Conservation (phyloP, 2,797 vertebrate species). For the Anguilla obscura region DNA sequence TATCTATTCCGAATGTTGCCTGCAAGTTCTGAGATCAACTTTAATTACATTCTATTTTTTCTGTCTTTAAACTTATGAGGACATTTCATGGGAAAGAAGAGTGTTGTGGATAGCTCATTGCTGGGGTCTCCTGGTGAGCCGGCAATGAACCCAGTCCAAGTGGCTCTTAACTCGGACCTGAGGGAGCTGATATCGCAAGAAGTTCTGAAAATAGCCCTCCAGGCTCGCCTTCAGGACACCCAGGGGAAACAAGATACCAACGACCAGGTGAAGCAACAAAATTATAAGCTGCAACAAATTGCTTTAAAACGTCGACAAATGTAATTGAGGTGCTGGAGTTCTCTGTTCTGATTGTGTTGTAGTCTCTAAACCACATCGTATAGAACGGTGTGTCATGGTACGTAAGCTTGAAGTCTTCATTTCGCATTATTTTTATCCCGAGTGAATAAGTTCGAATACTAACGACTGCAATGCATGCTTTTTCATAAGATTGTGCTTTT, state of each 20-base stretch:
- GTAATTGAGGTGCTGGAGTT: too few species aligned
- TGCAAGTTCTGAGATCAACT: neutral
- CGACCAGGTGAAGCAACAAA: constrained; percentile 59
- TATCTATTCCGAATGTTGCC: neutral
- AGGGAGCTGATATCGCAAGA: constrained; percentile 66
- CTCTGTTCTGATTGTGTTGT: neutral
- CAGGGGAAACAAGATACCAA: constrained; percentile 34
- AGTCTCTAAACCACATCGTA: neutral
- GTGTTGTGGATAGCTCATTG: constrained; percentile 60
- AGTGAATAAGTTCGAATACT: neutral
- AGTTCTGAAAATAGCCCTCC: constrained; percentile 67
- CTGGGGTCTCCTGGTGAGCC: constrained; percentile 57
- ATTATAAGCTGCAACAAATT: neutral
- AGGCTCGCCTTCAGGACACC: constrained; percentile 58
- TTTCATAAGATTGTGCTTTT: too few species aligned
- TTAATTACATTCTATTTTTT: neutral
- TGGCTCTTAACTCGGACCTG: constrained; percentile 57
- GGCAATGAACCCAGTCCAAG: constrained; percentile 39
- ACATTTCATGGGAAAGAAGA: constrained; percentile 96
- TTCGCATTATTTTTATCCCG: neutral
- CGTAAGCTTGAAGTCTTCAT: too few species aligned
- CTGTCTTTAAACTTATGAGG: constrained; percentile 64
- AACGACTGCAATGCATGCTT: neutral
- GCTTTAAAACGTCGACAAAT: neutral
- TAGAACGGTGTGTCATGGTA: neutral